These are phyloP conservation scores for Pristionchus mayeri DNA, from an alignment of 2,888 invertebrate species.

Conservation along the genomic window DNA sequence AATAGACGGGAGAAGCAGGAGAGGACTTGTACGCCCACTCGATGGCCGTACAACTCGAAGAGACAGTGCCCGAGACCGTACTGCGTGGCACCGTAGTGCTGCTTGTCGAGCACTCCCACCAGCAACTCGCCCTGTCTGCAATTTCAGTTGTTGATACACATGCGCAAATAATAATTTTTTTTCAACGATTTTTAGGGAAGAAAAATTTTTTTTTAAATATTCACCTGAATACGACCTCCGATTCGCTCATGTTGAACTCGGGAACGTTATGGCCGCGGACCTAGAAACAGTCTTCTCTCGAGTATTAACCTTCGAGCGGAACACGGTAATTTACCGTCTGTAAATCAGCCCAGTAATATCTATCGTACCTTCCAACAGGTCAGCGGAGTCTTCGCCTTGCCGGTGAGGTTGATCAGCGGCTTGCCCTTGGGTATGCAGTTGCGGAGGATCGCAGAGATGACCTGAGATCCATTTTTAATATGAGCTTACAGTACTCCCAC, in stretches of 20 bases:
- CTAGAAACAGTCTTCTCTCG: neutral
- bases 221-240: slow-evolving; percentile 84
- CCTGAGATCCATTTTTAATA: slow-evolving; percentile 66
- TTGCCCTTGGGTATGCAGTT: slow-evolving; percentile 87
- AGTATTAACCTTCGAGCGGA: too few species aligned
- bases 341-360: neutral
- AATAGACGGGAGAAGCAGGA: slow-evolving; percentile 93
- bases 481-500: neutral
- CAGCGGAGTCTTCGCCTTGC: slow-evolving; percentile 84
- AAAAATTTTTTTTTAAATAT: too few species aligned
- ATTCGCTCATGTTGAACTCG: slow-evolving; percentile 85
- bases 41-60: slow-evolving; percentile 94
- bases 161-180: too few species aligned
- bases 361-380: slow-evolving; percentile 75
- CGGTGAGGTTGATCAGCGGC: slow-evolving; percentile 83
- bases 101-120: slow-evolving; percentile 94
- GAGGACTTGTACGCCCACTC: slow-evolving; percentile 86
- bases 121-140: slow-evolving; percentile 89
- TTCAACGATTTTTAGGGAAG: too few species aligned
- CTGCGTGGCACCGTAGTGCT: slow-evolving; percentile 94
- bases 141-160: neutral
- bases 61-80: slow-evolving; percentile 95
- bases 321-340: too few species aligned
- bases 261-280: slow-evolving; percentile 59
- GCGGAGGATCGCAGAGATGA: slow-evolving; percentile 89